These are phyloP conservation scores for Seriola aureovittata DNA, from an alignment of 2,113 vertebrate species.

Conservation along the genomic window DNA sequence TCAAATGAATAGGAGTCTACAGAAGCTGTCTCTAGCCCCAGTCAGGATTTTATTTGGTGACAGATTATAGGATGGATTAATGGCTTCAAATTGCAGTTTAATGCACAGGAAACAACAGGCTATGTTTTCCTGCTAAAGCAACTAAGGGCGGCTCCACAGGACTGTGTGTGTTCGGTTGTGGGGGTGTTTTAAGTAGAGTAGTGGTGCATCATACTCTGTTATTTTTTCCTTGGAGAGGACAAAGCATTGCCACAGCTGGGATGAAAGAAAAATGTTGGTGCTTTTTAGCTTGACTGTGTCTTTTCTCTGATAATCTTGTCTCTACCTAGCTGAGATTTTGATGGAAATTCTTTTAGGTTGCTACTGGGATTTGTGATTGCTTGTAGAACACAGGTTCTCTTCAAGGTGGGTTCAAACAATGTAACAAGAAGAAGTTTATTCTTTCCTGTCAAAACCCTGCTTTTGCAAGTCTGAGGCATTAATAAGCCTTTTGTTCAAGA, in stretches of 20 bases:
- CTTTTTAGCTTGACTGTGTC: conserved; percentile 35
- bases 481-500: conserved; percentile 50
- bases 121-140: conserved; percentile 47
- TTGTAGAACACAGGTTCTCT: conserved; percentile 44
- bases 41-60: conserved; percentile 75
- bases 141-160: conserved; percentile 15
- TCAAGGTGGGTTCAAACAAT: conserved; percentile 45
- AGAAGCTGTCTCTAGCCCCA: conserved; percentile 45
- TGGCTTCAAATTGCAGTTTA: conserved; percentile 83
- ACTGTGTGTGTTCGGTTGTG: conserved; percentile 43
- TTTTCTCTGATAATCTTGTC: conserved; percentile 51
- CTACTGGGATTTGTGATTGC: conserved; percentile 43
- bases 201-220: conserved; percentile 35
- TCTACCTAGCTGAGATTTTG: conserved; percentile 35
- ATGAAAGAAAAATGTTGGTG: conserved; percentile 43
- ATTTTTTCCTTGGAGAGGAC: conserved; percentile 57
- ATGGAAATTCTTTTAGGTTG: conserved; percentile 32
- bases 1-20: conserved; percentile 8
- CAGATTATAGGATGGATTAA: conserved; percentile 85
- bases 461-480: conserved; percentile 27
- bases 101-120: conserved; percentile 76
- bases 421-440: conserved; percentile 34
- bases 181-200: conserved; percentile 40
- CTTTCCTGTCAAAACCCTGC: conserved; percentile 40
- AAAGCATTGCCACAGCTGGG: conserved; percentile 49